These are phyloP conservation scores for Cyphomyrmex costatus DNA, from an alignment of 1,140 invertebrate species.

Conservation along the genomic window DNA sequence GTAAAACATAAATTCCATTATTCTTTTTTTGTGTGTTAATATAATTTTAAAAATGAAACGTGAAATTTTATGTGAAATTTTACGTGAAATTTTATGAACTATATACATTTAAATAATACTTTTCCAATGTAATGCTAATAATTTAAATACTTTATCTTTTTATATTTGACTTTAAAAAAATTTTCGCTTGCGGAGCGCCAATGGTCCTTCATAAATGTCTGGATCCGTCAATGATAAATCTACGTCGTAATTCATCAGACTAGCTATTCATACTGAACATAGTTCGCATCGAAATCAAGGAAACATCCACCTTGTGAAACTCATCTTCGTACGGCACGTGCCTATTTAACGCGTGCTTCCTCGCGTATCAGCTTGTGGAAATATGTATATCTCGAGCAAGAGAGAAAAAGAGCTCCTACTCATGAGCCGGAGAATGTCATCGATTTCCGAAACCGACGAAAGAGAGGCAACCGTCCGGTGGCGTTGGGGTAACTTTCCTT, in stretches of 20 bases:
- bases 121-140: no score
- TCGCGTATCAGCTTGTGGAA: neutral
- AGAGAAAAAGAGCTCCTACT: neutral
- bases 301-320: slow-evolving; percentile 11
- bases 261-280: no score
- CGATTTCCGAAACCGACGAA: slow-evolving; percentile 60
- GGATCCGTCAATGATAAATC: neutral
- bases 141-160: no score
- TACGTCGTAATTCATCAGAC: neutral
- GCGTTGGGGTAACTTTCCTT: slow-evolving; percentile 76
- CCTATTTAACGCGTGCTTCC: slow-evolving; percentile 12
- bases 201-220: no score
- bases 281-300: slow-evolving; percentile 6
- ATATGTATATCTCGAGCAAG: neutral
- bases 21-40: no score
- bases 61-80: no score
- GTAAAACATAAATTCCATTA: no score
- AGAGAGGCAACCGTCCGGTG: slow-evolving; percentile 66
- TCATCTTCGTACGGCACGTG: neutral
- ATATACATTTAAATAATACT: no score
- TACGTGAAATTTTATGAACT: no score
- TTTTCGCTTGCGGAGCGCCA: no score
- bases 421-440: slow-evolving; percentile 45
- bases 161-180: no score
- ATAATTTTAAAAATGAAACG: no score